Evolutionary conservation across 2,888 invertebrate genomes (phyloP), one percentile per base, ranked within the genome.

Genomic region (Euphydryas editha): DNA sequence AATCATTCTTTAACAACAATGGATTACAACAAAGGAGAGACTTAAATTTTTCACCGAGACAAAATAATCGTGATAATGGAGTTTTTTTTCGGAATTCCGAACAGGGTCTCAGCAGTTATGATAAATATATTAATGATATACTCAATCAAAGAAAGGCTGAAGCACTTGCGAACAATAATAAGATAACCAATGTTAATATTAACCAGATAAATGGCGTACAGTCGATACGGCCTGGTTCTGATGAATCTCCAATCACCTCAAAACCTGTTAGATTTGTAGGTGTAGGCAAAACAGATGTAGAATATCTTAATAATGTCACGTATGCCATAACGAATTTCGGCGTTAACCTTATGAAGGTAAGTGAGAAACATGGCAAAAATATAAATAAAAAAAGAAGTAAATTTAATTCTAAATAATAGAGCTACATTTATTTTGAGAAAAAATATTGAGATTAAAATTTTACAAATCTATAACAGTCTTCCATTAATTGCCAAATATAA

Each of bases 341-440:
- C 18, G 68, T 89, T 17, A 78, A 78, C 70, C 75, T 89, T 59
- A 74, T 89, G 65, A 84, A 83, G 83, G 89, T 89, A 77, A 78
- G 71, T 60, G 11, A 17, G 10, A 44, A 5, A 11, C 39, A 39
- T 10, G 6, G 13, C 10, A 39, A 39, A 7, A 39, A 39, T 6
- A 39, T 11, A 7, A 39, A 39, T 39, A 11, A 39, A 11, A 39
- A 39, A 2, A 11, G 39, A 36, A 36, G 8, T 8, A 36, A 36
- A 4, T 6, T 6, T 8, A 36, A 39, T 39, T 39, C 15, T 6
- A 44, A 44, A 15, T 44, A n/a, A 5, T 6, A 44, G n/a, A 44
- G 15, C 4, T 44, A 2, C n/a, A n/a, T 44, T 15, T 15, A 5
- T n/a, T 44, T 15, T n/a, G n/a, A n/a, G n/a, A n/a, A n/a, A n/a